A percentile compares a stretch with the other conserved stretches of the same genome.
Evolutionary conservation across 35 echinoderm and acorn worm species (phyloP).

Genomic region (Anneissia japonica): DNA sequence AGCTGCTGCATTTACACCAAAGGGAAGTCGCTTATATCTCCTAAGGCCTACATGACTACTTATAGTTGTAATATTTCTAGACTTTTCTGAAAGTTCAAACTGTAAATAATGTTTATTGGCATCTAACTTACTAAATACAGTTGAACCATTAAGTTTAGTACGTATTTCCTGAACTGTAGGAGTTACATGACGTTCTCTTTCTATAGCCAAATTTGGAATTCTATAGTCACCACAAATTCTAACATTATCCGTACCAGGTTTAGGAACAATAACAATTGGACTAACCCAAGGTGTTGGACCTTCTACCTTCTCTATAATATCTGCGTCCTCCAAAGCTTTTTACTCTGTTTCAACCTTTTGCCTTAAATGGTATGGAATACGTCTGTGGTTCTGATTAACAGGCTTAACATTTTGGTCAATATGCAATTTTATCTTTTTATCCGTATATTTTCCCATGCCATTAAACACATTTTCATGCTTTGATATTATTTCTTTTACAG

Average conservation of each 20-base stretch:
- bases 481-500: not conserved
- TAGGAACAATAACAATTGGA: constrained; percentile 54
- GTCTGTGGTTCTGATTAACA: constrained; percentile 21
- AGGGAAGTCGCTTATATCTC: constrained; percentile 45
- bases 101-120: constrained; percentile 48
- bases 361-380: constrained; percentile 51
- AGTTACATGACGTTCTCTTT: constrained; percentile 16
- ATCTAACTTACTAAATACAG: constrained; percentile 44
- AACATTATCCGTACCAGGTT: constrained; percentile 20
- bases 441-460: not conserved
- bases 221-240: constrained; percentile 66
- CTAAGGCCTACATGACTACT: constrained; percentile 37
- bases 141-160: constrained; percentile 32
- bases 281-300: constrained; percentile 65
- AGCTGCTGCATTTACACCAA: constrained; percentile 34
- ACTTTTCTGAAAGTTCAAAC: constrained; percentile 10
- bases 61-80: constrained; percentile 21
- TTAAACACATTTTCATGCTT: not conserved
- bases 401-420: not conserved
- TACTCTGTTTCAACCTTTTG: constrained; percentile 51
- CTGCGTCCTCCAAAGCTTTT: constrained; percentile 11
- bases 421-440: not conserved
- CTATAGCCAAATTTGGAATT: constrained; percentile 34
- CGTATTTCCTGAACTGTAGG: constrained; percentile 37
- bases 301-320: constrained; percentile 40